Percentiles rank a stretch among this genome's conserved stretches.
Evolutionary conservation across 2,888 invertebrate genomes (phyloP).

Genomic region (Diaphora mendica): DNA sequence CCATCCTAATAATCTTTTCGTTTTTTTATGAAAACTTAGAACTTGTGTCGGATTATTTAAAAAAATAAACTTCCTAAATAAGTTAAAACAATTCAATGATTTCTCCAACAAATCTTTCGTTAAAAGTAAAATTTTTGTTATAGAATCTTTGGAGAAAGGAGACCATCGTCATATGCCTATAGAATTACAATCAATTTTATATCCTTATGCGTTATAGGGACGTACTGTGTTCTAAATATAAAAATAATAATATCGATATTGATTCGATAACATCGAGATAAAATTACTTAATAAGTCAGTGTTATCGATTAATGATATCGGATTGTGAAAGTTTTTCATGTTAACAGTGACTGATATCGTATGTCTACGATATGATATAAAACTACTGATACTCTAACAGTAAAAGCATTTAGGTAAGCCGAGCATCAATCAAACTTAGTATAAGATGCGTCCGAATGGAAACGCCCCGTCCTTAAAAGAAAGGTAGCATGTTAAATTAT

Average conservation of each 20-base stretch:
- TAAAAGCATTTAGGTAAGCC: background rate
- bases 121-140: conserved; percentile 49
- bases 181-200: conserved; percentile 76
- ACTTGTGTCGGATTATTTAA: background rate
- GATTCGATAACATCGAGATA: conserved; percentile 4
- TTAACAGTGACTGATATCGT: background rate
- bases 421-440: background rate
- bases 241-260: conserved; percentile 12
- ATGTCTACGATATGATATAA: background rate
- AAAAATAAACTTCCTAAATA: background rate
- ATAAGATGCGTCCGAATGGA: background rate
- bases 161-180: conserved; percentile 59
- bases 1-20: background rate
- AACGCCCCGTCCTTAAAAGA: background rate
- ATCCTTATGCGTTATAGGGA: conserved; percentile 66
- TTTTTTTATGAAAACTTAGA: background rate
- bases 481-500: background rate
- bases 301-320: background rate
- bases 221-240: conserved; percentile 21
- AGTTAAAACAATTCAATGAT: conserved; percentile 30
- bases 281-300: background rate
- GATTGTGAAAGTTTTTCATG: conserved; percentile 1
- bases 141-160: conserved; percentile 75
- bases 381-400: background rate
- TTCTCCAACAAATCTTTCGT: conserved; percentile 44